These are phyloP conservation scores for Limenitis camilla DNA, from an alignment of 2,888 invertebrate genomes.

Conservation along the genomic window DNA sequence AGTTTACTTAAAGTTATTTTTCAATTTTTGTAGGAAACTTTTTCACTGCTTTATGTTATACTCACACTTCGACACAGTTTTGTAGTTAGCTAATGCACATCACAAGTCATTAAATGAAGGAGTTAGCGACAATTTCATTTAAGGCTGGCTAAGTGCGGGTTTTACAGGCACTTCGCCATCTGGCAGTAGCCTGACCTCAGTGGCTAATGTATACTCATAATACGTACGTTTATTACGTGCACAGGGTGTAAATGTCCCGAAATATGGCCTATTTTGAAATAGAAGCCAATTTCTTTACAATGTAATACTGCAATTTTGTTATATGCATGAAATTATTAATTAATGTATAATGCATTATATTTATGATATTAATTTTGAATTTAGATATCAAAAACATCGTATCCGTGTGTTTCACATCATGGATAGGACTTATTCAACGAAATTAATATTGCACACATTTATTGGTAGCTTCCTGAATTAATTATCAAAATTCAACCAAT, in stretches of 20 bases:
- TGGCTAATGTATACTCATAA: conserved; percentile 24
- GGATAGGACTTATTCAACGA: too few species aligned
- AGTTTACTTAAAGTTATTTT: too few species aligned
- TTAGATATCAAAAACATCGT: not conserved
- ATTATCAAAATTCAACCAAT: too few species aligned
- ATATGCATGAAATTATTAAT: conserved; percentile 4
- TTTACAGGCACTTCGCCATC: conserved; percentile 24
- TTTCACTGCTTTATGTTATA: too few species aligned
- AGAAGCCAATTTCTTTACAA: conserved; percentile 11
- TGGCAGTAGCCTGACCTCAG: conserved; percentile 20
- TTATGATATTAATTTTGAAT: not conserved
- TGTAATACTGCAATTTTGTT: conserved; percentile 3
- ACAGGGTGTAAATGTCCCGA: conserved; percentile 21
- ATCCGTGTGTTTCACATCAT: too few species aligned
- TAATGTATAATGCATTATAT: not conserved
- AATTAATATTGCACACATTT: too few species aligned
- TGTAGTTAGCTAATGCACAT: not conserved
- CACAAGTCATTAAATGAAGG: conserved; percentile 13
- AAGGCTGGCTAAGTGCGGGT: conserved; percentile 21
- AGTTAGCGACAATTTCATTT: conserved; percentile 19
- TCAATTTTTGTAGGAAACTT: too few species aligned
- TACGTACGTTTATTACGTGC: conserved; percentile 23
- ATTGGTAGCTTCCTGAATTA: too few species aligned
- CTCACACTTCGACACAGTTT: too few species aligned
- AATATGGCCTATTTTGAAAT: conserved; percentile 19